Conservation (phyloP, 2,797 vertebrate species). For the Sebastes vulpes region DNA sequence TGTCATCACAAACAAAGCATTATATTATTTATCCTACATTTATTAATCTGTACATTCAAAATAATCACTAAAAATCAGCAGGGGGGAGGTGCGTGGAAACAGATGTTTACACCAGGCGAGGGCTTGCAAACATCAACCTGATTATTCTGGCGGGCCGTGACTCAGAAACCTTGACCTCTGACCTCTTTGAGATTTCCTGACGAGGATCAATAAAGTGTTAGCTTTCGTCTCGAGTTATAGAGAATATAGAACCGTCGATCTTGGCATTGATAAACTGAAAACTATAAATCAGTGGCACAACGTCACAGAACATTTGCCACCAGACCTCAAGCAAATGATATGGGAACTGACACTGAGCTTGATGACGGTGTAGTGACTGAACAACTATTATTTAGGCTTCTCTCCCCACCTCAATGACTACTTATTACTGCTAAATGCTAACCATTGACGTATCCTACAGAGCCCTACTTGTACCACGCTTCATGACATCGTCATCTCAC, state of each 20-base stretch:
- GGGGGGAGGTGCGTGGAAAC: neutral
- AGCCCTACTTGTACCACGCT: slow-evolving; percentile 26
- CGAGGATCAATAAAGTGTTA: neutral
- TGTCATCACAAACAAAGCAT: no score
- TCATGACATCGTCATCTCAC: slow-evolving; percentile 23
- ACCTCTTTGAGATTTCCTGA: neutral
- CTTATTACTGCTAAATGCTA: slow-evolving; percentile 50
- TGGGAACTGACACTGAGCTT: neutral
- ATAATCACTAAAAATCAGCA: no score
- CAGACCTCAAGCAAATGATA: neutral
- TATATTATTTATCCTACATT: no score
- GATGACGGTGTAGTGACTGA: slow-evolving; percentile 22
- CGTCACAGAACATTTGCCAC: neutral
- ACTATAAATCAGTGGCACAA: neutral
- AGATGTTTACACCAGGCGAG: neutral
- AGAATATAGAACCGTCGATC: neutral
- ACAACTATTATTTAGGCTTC: slow-evolving; percentile 13
- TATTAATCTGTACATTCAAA: no score
- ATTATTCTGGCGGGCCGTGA: neutral
- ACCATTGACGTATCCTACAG: slow-evolving; percentile 37
- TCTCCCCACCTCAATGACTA: slow-evolving; percentile 22
- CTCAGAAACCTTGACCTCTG: neutral
- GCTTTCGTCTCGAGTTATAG: no score
- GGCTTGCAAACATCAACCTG: rapidly evolving
- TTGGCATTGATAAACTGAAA: neutral